phyloP scores from a whole-genome alignment of 2,888 invertebrate species.

The Agrilus mali region DNA sequence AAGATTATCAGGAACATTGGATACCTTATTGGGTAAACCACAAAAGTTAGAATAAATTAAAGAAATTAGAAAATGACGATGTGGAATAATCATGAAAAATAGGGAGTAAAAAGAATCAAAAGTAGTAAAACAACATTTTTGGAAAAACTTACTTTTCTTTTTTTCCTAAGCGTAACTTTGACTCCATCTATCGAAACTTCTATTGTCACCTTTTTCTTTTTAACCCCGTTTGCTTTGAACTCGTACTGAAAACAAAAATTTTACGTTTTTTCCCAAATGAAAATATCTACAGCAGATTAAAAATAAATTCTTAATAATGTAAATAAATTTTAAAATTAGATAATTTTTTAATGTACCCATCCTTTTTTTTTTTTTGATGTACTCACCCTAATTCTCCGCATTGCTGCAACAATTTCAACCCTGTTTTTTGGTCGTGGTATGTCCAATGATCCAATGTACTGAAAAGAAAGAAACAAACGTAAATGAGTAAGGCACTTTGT shows the following conservation, averaged over 20 bases:
- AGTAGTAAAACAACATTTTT: no score
- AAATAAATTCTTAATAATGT: no score
- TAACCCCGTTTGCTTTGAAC: constrained; percentile 94
- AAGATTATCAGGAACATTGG: no score
- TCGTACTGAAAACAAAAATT: constrained; percentile 82
- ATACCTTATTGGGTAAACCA: background rate
- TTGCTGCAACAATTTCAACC: constrained; percentile 97
- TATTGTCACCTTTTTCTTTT: constrained; percentile 93
- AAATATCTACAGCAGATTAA: no score
- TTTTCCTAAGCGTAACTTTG: constrained; percentile 74
- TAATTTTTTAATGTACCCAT: no score
- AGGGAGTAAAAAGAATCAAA: background rate
- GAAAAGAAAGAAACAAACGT: constrained; percentile 37
- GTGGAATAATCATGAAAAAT: background rate
- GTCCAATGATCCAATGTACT: constrained; percentile 98
- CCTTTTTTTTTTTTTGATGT: constrained; percentile 6
- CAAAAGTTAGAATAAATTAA: background rate
- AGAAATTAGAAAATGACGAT: background rate
- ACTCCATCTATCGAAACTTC: constrained; percentile 94
- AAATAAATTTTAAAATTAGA: no score
- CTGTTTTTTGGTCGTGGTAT: constrained; percentile 92
- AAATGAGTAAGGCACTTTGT: no score
- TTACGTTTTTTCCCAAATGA: no score
- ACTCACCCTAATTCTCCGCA: constrained; percentile 94
- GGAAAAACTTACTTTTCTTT: constrained; percentile 47